A percentile compares a stretch with the other conserved stretches of the same genome.
phyloP scores from a whole-genome alignment of 2,888 invertebrate species.

The Tiliacea citrago region DNA sequence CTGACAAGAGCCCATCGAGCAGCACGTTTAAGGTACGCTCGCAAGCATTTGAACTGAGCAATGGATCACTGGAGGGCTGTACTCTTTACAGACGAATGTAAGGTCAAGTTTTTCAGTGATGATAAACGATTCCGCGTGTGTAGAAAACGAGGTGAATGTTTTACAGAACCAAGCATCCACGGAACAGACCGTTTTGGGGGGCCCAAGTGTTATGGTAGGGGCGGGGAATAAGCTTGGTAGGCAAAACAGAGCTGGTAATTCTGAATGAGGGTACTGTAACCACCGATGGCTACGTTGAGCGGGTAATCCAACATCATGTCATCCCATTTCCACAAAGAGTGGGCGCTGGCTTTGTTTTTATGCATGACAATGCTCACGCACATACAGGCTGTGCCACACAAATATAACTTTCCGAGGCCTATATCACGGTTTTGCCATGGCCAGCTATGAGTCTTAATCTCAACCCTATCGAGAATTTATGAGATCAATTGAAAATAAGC shows the following conservation, averaged over 20 bases:
- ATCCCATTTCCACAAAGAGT: conserved; percentile 6
- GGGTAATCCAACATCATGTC: not conserved
- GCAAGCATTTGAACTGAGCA: no score
- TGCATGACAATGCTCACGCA: not conserved
- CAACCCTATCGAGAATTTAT: not conserved
- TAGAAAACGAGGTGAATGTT: not conserved
- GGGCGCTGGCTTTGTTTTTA: not conserved
- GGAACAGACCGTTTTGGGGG: not conserved
- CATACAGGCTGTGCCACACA: not conserved
- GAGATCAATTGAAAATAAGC: no score
- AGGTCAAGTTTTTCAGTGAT: not conserved
- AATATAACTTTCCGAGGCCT: not conserved
- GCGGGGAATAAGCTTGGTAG: not conserved
- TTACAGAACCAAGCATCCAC: not conserved
- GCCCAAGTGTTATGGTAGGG: not conserved
- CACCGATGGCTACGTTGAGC: not conserved
- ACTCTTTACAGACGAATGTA: not conserved
- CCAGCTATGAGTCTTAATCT: not conserved
- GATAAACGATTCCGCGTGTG: not conserved
- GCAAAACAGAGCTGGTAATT: not conserved
- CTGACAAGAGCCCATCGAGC: no score
- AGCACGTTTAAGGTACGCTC: no score
- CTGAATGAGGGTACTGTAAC: not conserved
- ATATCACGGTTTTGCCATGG: conserved; percentile 2
- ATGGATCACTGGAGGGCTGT: not conserved